These are phyloP conservation scores for Tangara arthus DNA, from an alignment of 2,797 vertebrate species.

Conservation along the genomic window DNA sequence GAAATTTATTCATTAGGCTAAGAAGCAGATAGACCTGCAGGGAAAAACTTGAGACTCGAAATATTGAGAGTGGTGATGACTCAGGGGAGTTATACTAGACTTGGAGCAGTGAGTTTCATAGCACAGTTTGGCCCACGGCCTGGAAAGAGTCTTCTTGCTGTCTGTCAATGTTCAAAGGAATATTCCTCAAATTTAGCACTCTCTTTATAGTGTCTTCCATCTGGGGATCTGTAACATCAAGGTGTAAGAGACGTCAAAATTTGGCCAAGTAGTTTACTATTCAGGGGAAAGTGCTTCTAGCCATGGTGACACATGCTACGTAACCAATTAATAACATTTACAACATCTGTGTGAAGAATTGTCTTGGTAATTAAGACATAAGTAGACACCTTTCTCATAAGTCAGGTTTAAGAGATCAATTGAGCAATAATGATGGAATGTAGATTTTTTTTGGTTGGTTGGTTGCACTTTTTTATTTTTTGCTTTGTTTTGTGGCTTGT, in stretches of 20 bases:
- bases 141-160: constrained; percentile 12
- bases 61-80: background rate
- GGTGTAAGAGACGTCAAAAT: constrained; percentile 8
- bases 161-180: constrained; percentile 15
- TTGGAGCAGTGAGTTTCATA: background rate
- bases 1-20: background rate
- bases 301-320: background rate
- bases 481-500: background rate
- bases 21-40: background rate
- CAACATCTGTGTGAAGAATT: background rate
- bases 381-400: background rate
- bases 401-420: background rate
- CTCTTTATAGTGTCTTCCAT: constrained; percentile 8
- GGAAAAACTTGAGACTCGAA: background rate
- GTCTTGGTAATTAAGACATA: background rate
- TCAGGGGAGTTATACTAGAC: background rate
- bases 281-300: background rate
- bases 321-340: constrained; percentile 1
- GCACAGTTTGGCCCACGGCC: background rate
- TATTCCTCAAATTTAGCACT: constrained; percentile 23
- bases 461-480: background rate
- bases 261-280: background rate
- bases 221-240: background rate
- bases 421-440: background rate
- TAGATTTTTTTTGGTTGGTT: background rate